Evolutionary conservation across 2,888 invertebrate genomes (phyloP).

Genomic region (Phengaris alcon): DNA sequence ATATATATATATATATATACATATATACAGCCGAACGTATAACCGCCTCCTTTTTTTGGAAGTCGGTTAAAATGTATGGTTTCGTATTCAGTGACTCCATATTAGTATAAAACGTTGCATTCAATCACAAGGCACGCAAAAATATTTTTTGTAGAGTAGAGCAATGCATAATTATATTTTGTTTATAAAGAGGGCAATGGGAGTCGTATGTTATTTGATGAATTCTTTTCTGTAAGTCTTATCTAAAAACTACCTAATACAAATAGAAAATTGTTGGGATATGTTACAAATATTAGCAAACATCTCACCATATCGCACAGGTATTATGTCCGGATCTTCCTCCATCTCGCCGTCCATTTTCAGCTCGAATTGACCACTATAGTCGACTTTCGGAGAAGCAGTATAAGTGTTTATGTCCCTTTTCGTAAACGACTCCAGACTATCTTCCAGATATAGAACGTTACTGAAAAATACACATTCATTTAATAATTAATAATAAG

Average conservation of each 20-base stretch:
- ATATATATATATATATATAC: too few relatives aligned
- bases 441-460: conserved; percentile 62
- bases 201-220: too few relatives aligned
- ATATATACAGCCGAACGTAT: too few relatives aligned
- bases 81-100: too few relatives aligned
- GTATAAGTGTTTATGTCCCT: conserved; percentile 64
- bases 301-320: conserved; percentile 89
- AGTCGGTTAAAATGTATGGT: too few relatives aligned
- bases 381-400: conserved; percentile 64
- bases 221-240: too few relatives aligned
- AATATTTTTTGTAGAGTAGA: too few relatives aligned
- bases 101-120: too few relatives aligned
- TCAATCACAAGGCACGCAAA: too few relatives aligned
- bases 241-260: background rate
- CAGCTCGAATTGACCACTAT: conserved; percentile 74
- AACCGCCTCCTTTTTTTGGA: too few relatives aligned
- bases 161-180: too few relatives aligned
- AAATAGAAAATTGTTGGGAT: background rate
- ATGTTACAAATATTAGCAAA: background rate
- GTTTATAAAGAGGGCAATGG: too few relatives aligned
- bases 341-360: conserved; percentile 77
- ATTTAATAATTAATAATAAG: background rate
- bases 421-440: conserved; percentile 64
- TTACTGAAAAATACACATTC: conserved; percentile 43
- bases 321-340: conserved; percentile 92